A percentile compares a stretch with the other conserved stretches of the same genome.
Conservation (phyloP, 2,888 invertebrate species). For the Sceliomorpha sp. region DNA sequence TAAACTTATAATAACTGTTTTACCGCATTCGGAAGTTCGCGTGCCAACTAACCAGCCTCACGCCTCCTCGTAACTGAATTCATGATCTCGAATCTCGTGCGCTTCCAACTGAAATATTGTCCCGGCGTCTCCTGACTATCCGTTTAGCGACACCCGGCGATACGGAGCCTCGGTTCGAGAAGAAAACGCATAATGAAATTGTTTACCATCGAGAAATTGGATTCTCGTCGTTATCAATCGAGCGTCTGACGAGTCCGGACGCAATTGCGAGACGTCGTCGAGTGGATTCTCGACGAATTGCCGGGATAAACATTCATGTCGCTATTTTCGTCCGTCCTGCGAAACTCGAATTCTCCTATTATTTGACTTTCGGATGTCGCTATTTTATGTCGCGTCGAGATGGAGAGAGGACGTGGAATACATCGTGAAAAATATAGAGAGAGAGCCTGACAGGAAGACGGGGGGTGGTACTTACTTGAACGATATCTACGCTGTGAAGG, state of each 20-base stretch:
- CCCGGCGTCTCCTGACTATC: constrained; percentile 16
- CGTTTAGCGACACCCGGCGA: constrained; percentile 14
- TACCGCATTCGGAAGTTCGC: constrained; percentile 45
- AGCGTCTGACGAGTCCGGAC: constrained; percentile 6
- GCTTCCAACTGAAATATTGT: constrained; percentile 29
- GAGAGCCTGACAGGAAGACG: constrained; percentile 26
- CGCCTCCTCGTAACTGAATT: constrained; percentile 47
- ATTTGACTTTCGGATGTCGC: constrained; percentile 8
- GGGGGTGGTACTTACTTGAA: constrained; percentile 30
- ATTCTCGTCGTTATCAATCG: constrained; percentile 1
- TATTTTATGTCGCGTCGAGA: constrained; percentile 8
- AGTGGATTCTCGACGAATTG: constrained; percentile 16
- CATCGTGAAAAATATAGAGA: constrained; percentile 34
- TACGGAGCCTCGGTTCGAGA: constrained; percentile 1
- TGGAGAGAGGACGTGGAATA: constrained; percentile 11
- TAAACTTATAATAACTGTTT: constrained; percentile 57
- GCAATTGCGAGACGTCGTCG: constrained; percentile 1
- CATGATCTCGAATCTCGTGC: constrained; percentile 26
- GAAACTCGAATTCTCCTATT: constrained; percentile 4
- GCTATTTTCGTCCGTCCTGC: constrained; percentile 9
- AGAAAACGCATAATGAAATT: constrained; percentile 27
- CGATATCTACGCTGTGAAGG: constrained; percentile 55
- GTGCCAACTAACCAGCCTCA: constrained; percentile 41
- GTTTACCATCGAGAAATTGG: constrained; percentile 26
- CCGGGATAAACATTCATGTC: constrained; percentile 13